Evolutionary conservation across 92 coral and sea anemone species (phyloP), one percentile per base, ranked within the genome.

Genomic region (Zoanthus solanderi): DNA sequence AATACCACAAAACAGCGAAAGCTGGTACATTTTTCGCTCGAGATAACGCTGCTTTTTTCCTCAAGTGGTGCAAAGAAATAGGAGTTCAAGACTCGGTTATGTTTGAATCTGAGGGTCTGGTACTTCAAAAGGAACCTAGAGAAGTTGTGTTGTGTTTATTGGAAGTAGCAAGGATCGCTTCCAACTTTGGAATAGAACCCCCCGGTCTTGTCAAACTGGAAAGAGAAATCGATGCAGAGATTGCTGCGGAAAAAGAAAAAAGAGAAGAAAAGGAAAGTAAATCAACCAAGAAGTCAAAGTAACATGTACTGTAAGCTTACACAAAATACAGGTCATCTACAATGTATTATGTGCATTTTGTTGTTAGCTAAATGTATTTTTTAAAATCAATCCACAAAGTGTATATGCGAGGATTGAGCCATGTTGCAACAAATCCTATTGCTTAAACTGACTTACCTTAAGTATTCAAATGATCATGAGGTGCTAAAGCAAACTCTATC

Each of bases 91-190:
- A 97, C 48, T 95, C 99, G 5, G 98, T 97, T 4, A 81, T 97
- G 90, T 97, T 97, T 91, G 99, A 95, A 68, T 94, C 98, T 14
- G 99, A 97, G 83, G 99, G 99, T 1, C 83, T 97, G 68, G 99
- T 97, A 6, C 94, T 97, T 65, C 99, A 97, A 56, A 95, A 92
- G 85, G 94, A 97, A 78, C 99, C 99, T 0, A 88, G 97, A 53
- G 99, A 97, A 75, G 99, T 97, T 28, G 84, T 95, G 3, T 67
- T 97, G 87, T 97, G 99, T 89, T 79, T 97, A 54, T 84, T 97
- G 11, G 99, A 94, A 44, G 97, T 97, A n/a, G 98, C 99, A 3
- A 78, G 99, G 83, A 69, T 95, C 31, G 98, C 98, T 56, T 93
- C 98, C 0, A 80, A 91, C 23, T 94, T 89, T 78, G 99, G 99